Conservation (phyloP, 2,888 invertebrate genomes). For the Platycheirus albimanus region DNA sequence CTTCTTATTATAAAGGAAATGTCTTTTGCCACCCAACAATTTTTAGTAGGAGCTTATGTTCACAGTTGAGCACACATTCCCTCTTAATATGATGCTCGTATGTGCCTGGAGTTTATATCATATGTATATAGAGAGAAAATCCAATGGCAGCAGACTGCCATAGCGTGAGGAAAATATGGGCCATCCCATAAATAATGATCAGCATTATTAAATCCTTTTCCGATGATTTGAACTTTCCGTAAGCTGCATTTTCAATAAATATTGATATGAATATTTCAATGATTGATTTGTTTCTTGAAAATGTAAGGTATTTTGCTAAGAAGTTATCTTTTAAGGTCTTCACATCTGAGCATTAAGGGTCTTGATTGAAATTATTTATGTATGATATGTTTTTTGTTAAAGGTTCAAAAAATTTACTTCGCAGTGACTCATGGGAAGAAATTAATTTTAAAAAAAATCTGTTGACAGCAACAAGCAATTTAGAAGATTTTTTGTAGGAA, state of each 20-base stretch:
- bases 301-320: not conserved
- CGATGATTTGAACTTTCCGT: slow-evolving; percentile 11
- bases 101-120: no score
- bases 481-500: no score
- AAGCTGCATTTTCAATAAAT: slow-evolving; percentile 5
- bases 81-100: not conserved
- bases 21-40: slow-evolving; percentile 21
- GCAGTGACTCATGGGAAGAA: no score
- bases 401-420: no score
- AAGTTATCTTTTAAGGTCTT: no score
- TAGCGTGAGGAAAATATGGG: slow-evolving; percentile 14
- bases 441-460: no score
- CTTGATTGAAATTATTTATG: no score
- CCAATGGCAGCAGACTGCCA: slow-evolving; percentile 17
- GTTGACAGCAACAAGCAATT: no score
- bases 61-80: slow-evolving; percentile 14
- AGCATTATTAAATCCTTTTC: slow-evolving; percentile 15
- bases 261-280: not conserved
- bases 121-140: slow-evolving; percentile 7
- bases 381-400: no score
- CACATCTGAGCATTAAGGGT: no score
- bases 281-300: not conserved
- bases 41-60: slow-evolving; percentile 15
- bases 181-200: slow-evolving; percentile 17
- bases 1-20: slow-evolving; percentile 19